Percentiles rank a stretch among this genome's conserved stretches.
phyloP scores from a whole-genome alignment of 2,888 invertebrate species.

The Coremacera marginata region DNA sequence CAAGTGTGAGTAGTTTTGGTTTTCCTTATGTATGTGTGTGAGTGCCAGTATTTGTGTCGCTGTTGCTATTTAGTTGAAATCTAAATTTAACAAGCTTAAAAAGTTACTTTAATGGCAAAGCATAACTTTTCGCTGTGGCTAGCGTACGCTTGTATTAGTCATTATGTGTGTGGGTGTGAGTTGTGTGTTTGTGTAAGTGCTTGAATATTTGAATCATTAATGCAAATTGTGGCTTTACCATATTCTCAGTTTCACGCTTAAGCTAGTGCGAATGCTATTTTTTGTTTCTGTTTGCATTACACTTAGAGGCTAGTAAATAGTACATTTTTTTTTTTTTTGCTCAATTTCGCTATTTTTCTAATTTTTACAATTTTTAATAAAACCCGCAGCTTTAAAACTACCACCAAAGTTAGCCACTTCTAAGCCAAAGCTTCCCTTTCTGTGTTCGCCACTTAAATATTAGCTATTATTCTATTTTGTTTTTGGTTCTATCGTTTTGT shows the following conservation, averaged over 20 bases:
- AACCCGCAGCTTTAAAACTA: background rate
- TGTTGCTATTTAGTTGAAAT: slow-evolving; percentile 12
- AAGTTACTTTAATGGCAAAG: slow-evolving; percentile 8
- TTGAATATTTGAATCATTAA: slow-evolving; percentile 32
- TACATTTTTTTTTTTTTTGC: too few species aligned
- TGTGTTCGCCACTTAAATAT: background rate
- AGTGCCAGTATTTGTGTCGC: background rate
- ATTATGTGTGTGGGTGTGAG: background rate
- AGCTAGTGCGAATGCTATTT: slow-evolving; percentile 12
- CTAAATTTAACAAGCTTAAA: slow-evolving; percentile 38
- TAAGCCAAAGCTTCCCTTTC: background rate
- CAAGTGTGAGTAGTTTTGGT: background rate
- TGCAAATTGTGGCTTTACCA: slow-evolving; percentile 40
- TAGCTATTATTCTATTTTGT: background rate
- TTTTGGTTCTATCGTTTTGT: background rate
- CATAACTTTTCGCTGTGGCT: slow-evolving; percentile 26
- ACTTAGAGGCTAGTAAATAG: too few species aligned
- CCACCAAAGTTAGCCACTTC: background rate
- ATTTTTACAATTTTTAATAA: too few species aligned
- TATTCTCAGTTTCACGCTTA: slow-evolving; percentile 39
- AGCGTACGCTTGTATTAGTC: background rate
- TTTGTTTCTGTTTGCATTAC: too few species aligned
- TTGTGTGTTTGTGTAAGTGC: slow-evolving; percentile 3
- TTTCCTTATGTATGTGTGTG: background rate
- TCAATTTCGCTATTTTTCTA: too few species aligned